These are phyloP conservation scores for Eristalis intricaria DNA, from an alignment of 2,888 invertebrate genomes.

Conservation along the genomic window DNA sequence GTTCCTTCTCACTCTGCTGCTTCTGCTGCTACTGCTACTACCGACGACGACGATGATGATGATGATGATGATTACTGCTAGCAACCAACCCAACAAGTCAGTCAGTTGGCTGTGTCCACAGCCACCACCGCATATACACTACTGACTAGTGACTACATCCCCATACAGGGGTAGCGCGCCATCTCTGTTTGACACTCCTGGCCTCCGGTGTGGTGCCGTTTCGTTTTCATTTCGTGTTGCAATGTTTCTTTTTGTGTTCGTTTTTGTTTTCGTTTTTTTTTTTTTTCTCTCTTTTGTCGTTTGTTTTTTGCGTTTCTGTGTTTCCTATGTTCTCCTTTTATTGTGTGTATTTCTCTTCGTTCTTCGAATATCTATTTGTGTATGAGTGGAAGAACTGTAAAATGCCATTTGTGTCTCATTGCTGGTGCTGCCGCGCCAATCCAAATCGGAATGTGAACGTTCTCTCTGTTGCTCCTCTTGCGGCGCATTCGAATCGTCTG, in stretches of 20 bases:
- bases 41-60: constrained; percentile 1
- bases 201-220: constrained; percentile 57
- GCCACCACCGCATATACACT: constrained; percentile 35
- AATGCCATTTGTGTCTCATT: constrained; percentile 71
- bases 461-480: constrained; percentile 43
- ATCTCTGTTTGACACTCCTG: constrained; percentile 52
- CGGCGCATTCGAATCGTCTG: background rate
- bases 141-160: background rate
- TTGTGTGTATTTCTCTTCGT: constrained; percentile 60
- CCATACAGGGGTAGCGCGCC: constrained; percentile 6
- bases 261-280: constrained; percentile 31
- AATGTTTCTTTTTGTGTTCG: constrained; percentile 40
- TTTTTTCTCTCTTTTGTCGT: constrained; percentile 65
- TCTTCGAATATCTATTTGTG: constrained; percentile 65
- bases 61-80: constrained; percentile 8
- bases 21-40: constrained; percentile 7
- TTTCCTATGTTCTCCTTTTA: constrained; percentile 21
- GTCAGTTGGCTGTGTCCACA: background rate
- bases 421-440: constrained; percentile 67
- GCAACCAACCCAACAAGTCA: constrained; percentile 1
- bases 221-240: constrained; percentile 69
- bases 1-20: constrained; percentile 71
- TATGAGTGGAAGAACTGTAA: constrained; percentile 72
- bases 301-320: constrained; percentile 26
- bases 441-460: constrained; percentile 66